Evolutionary conservation across 1,140 invertebrate species (phyloP).

Genomic region (Mycetomoellerius zeteki): DNA sequence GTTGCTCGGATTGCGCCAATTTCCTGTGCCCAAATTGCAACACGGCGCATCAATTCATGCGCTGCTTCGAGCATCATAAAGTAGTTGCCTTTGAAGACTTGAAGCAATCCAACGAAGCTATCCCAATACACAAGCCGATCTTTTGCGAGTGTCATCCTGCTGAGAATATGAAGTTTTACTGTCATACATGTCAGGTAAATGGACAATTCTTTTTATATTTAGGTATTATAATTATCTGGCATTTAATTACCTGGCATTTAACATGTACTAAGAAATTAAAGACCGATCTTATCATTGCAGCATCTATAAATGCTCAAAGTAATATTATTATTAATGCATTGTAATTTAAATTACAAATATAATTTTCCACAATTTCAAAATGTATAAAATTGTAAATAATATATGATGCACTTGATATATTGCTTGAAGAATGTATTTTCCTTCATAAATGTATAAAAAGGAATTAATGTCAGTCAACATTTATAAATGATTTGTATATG

Average conservation of each 20-base stretch:
- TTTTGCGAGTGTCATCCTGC: conserved; percentile 92
- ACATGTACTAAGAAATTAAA: not conserved
- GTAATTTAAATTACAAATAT: not conserved
- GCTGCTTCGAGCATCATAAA: conserved; percentile 97
- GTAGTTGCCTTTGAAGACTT: conserved; percentile 96
- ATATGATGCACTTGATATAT: not conserved
- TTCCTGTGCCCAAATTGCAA: conserved; percentile 97
- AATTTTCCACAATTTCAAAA: not conserved
- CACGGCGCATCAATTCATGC: conserved; percentile 97
- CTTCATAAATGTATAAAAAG: not conserved
- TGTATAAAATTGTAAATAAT: not conserved
- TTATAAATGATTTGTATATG: not conserved
- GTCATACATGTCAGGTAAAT: conserved; percentile 92
- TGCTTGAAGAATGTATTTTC: not conserved
- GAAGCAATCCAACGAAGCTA: conserved; percentile 91
- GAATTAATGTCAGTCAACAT: not conserved
- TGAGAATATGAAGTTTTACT: conserved; percentile 94
- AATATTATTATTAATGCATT: not conserved
- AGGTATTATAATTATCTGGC: not conserved
- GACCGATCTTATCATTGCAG: not conserved
- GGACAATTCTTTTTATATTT: not conserved
- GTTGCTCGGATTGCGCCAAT: conserved; percentile 97
- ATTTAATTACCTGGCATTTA: not conserved
- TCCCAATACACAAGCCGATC: conserved; percentile 94
- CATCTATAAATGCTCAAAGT: not conserved